Evolutionary conservation across 2,888 invertebrate species (phyloP).

Genomic region (Formica aserva): DNA sequence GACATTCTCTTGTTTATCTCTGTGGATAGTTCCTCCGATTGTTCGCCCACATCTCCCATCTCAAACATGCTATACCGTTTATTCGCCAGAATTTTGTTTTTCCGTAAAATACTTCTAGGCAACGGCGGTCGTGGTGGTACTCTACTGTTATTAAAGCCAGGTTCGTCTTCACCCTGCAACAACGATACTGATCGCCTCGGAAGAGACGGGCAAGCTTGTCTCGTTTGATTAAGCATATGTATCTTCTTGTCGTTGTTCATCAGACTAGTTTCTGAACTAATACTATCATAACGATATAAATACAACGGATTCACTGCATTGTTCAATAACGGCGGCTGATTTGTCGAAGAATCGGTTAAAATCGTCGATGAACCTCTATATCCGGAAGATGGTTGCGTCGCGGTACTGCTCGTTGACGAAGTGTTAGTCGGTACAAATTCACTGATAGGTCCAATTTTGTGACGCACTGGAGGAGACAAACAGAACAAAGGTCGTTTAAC

Average conservation of each 20-base stretch:
- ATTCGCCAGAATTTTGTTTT: conserved; percentile 81
- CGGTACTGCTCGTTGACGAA: conserved; percentile 90
- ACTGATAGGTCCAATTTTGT: conserved; percentile 88
- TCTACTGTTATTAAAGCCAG: conserved; percentile 83
- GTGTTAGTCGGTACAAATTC: conserved; percentile 87
- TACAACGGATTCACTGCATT: conserved; percentile 89
- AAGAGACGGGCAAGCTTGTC: conserved; percentile 85
- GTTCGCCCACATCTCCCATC: conserved; percentile 88
- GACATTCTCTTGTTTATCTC: conserved; percentile 90
- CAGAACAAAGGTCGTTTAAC: conserved; percentile 88
- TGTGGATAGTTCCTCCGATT: conserved; percentile 85
- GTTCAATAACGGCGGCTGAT: conserved; percentile 88
- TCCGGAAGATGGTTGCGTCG: conserved; percentile 94
- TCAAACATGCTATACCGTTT: conserved; percentile 93
- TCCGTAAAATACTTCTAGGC: conserved; percentile 91
- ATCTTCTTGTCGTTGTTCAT: conserved; percentile 84
- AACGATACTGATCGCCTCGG: conserved; percentile 91
- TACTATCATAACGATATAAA: conserved; percentile 93
- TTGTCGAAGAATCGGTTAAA: conserved; percentile 92
- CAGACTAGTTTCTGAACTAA: conserved; percentile 91
- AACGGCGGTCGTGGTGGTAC: conserved; percentile 91
- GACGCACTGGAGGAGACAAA: conserved; percentile 86
- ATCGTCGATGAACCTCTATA: conserved; percentile 95
- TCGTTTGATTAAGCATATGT: conserved; percentile 72
- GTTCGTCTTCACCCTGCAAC: conserved; percentile 85